Evolutionary conservation across 2,113 vertebrate species (phyloP).

Genomic region (Macquaria ambigua): DNA sequence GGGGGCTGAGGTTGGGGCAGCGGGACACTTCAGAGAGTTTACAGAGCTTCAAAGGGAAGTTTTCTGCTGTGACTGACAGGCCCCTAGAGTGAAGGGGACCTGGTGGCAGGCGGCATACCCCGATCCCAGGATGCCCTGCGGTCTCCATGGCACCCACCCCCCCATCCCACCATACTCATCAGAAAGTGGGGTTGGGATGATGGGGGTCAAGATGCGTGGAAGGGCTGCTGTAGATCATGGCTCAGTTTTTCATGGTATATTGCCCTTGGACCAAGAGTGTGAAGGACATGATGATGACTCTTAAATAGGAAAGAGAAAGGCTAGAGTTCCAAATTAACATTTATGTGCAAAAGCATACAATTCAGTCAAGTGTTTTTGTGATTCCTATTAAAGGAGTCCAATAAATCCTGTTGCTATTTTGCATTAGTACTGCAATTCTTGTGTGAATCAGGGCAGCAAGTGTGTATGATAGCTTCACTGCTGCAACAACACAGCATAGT

Average conservation of each 20-base stretch:
- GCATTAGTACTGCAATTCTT: not conserved
- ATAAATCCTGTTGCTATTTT: slow-evolving; percentile 14
- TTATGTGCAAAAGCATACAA: not conserved
- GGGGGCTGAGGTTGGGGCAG: slow-evolving; percentile 43
- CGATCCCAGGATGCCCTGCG: slow-evolving; percentile 75
- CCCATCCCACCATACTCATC: slow-evolving; percentile 49
- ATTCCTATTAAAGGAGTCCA: not conserved
- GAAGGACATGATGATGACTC: slow-evolving; percentile 48
- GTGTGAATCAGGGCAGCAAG: not conserved
- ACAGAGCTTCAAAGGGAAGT: slow-evolving; percentile 81
- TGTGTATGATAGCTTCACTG: not conserved
- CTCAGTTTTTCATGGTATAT: slow-evolving; percentile 39
- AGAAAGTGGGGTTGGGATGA: slow-evolving; percentile 56
- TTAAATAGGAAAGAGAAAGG: slow-evolving; percentile 21
- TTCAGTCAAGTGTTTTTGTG: not conserved
- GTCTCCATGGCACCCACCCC: slow-evolving; percentile 70
- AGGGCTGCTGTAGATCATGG: slow-evolving; percentile 28
- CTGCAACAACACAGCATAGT: not conserved
- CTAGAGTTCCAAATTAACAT: slow-evolving; percentile 35
- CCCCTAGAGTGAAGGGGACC: slow-evolving; percentile 78
- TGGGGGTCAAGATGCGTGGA: slow-evolving; percentile 65
- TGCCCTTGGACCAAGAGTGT: slow-evolving; percentile 50
- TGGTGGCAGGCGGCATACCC: slow-evolving; percentile 65
- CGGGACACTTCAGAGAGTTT: slow-evolving; percentile 75
- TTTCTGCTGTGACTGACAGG: slow-evolving; percentile 75